phyloP scores from a whole-genome alignment of 1,140 invertebrate species.

The Drosophila subpulchrella region DNA sequence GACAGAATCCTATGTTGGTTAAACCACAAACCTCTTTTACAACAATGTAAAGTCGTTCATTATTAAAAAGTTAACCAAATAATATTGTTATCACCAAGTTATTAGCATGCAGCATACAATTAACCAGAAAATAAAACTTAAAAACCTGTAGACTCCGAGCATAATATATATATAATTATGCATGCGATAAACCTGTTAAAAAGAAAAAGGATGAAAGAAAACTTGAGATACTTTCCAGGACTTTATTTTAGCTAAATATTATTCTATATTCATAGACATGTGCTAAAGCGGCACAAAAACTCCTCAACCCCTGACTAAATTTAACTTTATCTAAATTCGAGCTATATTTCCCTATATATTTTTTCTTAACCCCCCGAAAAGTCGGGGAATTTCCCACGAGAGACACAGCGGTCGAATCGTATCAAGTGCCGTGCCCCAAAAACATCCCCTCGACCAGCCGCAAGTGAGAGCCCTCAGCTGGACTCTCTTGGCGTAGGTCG shows the following conservation, averaged over 20 bases:
- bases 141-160: too few relatives aligned
- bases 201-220: neutral
- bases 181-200: too few relatives aligned
- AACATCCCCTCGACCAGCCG: slow-evolving; percentile 24
- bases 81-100: too few relatives aligned
- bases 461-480: slow-evolving; percentile 39
- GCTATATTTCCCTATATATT: slow-evolving; percentile 3
- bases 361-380: neutral
- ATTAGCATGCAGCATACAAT: too few relatives aligned
- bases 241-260: neutral
- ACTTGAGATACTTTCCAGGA: neutral
- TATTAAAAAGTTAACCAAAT: too few relatives aligned
- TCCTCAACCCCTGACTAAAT: neutral
- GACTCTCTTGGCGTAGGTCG: slow-evolving; percentile 80
- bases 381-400: slow-evolving; percentile 16
- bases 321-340: slow-evolving; percentile 5
- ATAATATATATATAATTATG: too few relatives aligned
- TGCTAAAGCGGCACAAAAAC: neutral
- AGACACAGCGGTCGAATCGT: neutral
- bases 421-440: slow-evolving; percentile 48
- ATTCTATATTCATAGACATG: neutral
- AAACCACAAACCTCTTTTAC: neutral
- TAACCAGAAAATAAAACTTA: too few relatives aligned
- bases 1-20: too few relatives aligned
- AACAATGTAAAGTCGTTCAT: too few relatives aligned